Evolutionary conservation across 2,113 vertebrate species (phyloP).

Genomic region (Lagopus muta): DNA sequence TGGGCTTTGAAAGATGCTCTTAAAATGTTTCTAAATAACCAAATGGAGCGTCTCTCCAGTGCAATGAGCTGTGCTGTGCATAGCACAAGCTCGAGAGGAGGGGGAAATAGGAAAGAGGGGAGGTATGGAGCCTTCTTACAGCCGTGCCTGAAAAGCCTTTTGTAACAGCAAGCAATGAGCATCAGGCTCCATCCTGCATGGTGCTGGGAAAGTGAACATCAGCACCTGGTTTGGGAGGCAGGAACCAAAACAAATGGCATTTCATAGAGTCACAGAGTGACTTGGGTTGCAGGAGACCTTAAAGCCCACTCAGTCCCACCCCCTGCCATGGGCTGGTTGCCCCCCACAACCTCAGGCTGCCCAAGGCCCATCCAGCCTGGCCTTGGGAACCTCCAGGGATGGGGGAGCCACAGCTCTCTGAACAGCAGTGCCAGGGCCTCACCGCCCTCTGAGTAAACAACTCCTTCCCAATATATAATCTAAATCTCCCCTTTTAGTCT

Average conservation of each 20-base stretch:
- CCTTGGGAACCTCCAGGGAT: too few relatives aligned
- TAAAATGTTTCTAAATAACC: constrained; percentile 52
- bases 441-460: too few relatives aligned
- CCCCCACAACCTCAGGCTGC: too few relatives aligned
- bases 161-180: not conserved
- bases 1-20: constrained; percentile 46
- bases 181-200: not conserved
- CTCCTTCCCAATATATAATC: too few relatives aligned
- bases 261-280: too few relatives aligned
- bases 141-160: constrained; percentile 19
- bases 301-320: too few relatives aligned
- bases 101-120: not conserved
- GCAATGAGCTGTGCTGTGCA: constrained; percentile 6
- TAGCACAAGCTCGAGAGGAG: not conserved
- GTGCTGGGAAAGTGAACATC: not conserved
- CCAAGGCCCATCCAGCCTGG: too few relatives aligned
- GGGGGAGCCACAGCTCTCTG: too few relatives aligned
- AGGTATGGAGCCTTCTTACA: not conserved
- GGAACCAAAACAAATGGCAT: not conserved
- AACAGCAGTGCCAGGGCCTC: too few relatives aligned
- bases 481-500: too few relatives aligned
- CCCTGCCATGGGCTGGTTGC: too few relatives aligned
- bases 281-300: too few relatives aligned
- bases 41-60: constrained; percentile 20
- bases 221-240: not conserved